These are phyloP conservation scores for Tiliqua scincoides DNA, from an alignment of 2,113 vertebrate genomes.

Conservation along the genomic window DNA sequence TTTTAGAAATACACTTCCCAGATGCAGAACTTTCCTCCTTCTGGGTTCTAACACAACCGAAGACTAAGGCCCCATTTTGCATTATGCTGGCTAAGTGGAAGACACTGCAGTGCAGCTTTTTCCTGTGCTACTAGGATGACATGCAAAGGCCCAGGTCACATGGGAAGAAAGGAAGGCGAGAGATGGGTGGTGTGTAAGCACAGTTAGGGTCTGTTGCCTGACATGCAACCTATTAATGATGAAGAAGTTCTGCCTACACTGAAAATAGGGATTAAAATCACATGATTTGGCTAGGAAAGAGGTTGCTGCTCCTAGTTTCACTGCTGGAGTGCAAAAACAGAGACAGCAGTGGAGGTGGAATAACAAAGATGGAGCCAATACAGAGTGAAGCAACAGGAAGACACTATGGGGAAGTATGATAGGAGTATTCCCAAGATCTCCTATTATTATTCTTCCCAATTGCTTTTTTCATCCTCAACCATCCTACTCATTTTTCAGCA, in stretches of 20 bases:
- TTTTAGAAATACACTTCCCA: background rate
- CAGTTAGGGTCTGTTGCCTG: background rate
- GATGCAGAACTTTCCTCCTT: background rate
- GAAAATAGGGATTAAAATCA: background rate
- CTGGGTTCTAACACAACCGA: background rate
- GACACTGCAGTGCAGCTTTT: background rate
- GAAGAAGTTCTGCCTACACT: background rate
- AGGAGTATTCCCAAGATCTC: too few relatives aligned
- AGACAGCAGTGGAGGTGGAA: background rate
- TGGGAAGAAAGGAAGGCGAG: background rate
- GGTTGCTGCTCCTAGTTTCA: background rate
- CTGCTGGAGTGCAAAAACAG: background rate
- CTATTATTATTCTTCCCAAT: background rate
- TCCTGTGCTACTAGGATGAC: background rate
- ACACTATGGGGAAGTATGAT: too few relatives aligned
- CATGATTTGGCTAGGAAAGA: background rate
- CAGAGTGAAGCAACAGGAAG: too few relatives aligned
- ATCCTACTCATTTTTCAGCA: background rate
- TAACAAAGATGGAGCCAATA: background rate
- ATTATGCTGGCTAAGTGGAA: background rate
- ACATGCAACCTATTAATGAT: background rate
- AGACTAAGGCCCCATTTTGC: background rate
- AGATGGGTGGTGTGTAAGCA: background rate
- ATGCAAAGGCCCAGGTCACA: background rate
- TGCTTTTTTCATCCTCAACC: background rate